Evolutionary conservation across 2,888 invertebrate species (phyloP), one percentile per base, ranked within the genome.

Genomic region (Microdon myrmicae): DNA sequence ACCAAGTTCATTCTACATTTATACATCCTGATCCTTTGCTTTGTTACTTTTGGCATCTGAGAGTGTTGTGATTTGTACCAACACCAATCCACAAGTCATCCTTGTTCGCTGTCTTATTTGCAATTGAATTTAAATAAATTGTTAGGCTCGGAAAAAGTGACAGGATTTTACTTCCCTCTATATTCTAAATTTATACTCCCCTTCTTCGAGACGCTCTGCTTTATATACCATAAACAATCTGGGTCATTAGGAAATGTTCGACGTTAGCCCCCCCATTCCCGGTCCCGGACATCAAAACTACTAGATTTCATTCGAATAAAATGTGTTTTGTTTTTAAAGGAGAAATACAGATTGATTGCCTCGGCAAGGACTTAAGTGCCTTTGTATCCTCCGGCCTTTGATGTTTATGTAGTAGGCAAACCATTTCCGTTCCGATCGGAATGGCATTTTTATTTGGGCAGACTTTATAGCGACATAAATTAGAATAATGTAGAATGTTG

Each of bases 61-160:
- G n/a, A n/a, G n/a, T n/a, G n/a, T n/a, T n/a, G n/a, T n/a, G 26
- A 19, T 25, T 39, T 13, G 23, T 45, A 43, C 25, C 25, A 9
- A 20, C 6, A 4, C 17, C 23, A 48, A 41, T 16, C 38, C 38
- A 9, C 19, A 31, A 41, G 23, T 34, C 34, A 49, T 49, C 44
- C 37, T 20, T 3, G 17, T 32, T 47, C 23, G 25, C 32, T 64
- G 47, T 53, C 41, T 58, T 64, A 47, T 64, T 64, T 64, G 51
- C 58, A 64, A 64, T 64, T 64, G 64, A 64, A 64, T 64, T 64
- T 64, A 64, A 64, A 64, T 58, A 64, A 64, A 64, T 64, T 64
- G 58, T 53, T 44, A 51, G 64, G 58, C 53, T 47, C 51, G 41
- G 58, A 53, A 58, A n/a, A 64, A 64, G 51, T 64, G 64, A 64